Conservation (phyloP, 1,140 invertebrate genomes). For the Cotesia typhae region DNA sequence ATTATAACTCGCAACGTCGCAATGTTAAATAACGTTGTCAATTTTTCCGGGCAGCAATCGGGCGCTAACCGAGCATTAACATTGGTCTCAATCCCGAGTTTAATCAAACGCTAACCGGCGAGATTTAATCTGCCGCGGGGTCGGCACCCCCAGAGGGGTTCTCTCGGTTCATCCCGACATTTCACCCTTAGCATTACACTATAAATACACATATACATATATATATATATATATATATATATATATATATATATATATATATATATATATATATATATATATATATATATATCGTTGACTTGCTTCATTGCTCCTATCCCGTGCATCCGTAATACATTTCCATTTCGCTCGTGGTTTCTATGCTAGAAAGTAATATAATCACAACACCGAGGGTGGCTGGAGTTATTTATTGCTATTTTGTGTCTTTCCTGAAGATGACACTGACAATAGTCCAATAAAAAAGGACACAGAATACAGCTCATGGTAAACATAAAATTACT, state of each 20-base stretch:
- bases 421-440: neutral
- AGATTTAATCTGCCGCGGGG: constrained; percentile 64
- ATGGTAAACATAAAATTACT: too few species aligned
- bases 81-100: constrained; percentile 62
- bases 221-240: too few species aligned
- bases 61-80: constrained; percentile 56
- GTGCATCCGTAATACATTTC: constrained; percentile 7
- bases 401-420: constrained; percentile 65
- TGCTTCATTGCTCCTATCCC: constrained; percentile 2
- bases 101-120: constrained; percentile 67
- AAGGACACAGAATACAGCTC: too few species aligned
- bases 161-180: constrained; percentile 30
- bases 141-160: constrained; percentile 32
- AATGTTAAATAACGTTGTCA: constrained; percentile 47
- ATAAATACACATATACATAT: constrained; percentile 10
- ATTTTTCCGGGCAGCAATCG: constrained; percentile 55
- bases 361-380: constrained; percentile 63
- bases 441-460: too few species aligned
- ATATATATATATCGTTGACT: constrained; percentile 4
- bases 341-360: constrained; percentile 42
- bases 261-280: too few species aligned
- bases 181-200: constrained; percentile 31
- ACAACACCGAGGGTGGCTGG: constrained; percentile 61
- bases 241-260: too few species aligned
- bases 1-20: constrained; percentile 38